Conservation (phyloP, 2,113 vertebrate species). For the Aptenodytes forsteri region DNA sequence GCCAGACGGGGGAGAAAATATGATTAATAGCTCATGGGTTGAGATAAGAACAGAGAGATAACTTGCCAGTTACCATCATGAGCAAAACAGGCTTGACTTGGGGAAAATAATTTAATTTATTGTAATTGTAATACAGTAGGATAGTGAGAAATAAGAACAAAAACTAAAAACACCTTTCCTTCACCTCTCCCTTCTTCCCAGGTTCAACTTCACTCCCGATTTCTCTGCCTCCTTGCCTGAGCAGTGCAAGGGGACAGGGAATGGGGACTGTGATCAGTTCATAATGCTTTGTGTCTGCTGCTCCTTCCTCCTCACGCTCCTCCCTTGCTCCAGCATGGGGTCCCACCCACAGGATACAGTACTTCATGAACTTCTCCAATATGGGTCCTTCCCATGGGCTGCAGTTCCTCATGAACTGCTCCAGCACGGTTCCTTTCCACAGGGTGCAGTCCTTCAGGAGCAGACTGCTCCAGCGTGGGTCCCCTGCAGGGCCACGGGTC, state of each 20-base stretch:
- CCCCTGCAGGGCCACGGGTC: rapidly evolving
- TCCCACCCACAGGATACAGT: background rate
- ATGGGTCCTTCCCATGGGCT: background rate
- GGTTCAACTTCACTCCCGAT: background rate
- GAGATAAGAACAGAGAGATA: background rate
- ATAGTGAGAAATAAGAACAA: background rate
- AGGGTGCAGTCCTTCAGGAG: background rate
- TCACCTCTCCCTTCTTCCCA: background rate
- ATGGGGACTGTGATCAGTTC: background rate
- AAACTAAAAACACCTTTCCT: background rate
- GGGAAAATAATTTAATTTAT: background rate
- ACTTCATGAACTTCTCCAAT: background rate
- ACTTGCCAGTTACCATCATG: background rate
- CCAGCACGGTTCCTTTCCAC: rapidly evolving
- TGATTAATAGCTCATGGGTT: rapidly evolving
- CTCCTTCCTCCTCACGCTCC: background rate
- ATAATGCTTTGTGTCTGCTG: background rate
- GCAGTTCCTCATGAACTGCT: background rate
- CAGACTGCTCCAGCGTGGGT: background rate
- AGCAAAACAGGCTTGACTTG: background rate
- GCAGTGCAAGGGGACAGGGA: rapidly evolving
- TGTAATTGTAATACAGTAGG: background rate
- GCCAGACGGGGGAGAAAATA: background rate
- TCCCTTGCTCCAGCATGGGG: rapidly evolving
- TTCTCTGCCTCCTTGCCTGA: rapidly evolving